phyloP scores from a whole-genome alignment of 2,797 vertebrate species.

The Jordanella pulchra region DNA sequence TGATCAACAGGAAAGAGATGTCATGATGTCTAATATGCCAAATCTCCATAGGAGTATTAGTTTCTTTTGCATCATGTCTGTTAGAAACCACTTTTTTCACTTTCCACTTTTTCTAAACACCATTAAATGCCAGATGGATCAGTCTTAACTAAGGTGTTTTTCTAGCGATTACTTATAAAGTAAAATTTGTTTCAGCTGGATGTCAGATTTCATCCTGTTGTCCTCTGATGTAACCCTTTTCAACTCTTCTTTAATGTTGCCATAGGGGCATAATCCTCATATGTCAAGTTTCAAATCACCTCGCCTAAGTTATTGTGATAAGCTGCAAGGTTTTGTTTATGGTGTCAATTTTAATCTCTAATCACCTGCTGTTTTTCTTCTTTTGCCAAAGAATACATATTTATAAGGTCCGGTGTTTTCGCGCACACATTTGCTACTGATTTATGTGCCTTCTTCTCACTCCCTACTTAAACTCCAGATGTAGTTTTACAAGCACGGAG shows the following conservation, averaged over 20 bases:
- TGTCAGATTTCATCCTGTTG: slow-evolving; percentile 61
- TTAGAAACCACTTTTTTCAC: slow-evolving; percentile 27
- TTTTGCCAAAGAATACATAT: slow-evolving; percentile 66
- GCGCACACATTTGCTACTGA: slow-evolving; percentile 73
- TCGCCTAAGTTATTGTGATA: slow-evolving; percentile 43
- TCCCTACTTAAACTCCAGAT: slow-evolving; percentile 71
- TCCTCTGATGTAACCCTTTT: slow-evolving; percentile 38
- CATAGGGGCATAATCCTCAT: slow-evolving; percentile 23
- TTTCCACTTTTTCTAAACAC: slow-evolving; percentile 42
- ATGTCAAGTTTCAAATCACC: slow-evolving; percentile 44
- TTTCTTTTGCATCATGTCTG: slow-evolving; percentile 9
- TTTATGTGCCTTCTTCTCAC: slow-evolving; percentile 61
- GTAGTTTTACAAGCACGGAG: slow-evolving; percentile 45
- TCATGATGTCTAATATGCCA: background rate
- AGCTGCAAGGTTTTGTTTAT: slow-evolving; percentile 57
- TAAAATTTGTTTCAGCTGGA: slow-evolving; percentile 65
- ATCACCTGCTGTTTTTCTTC: slow-evolving; percentile 59
- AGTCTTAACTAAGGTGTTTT: slow-evolving; percentile 47
- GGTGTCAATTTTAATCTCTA: slow-evolving; percentile 67
- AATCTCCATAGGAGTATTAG: slow-evolving; percentile 4
- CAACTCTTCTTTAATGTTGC: slow-evolving; percentile 35
- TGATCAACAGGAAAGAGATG: background rate
- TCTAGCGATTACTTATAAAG: slow-evolving; percentile 67
- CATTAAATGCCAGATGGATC: slow-evolving; percentile 38
- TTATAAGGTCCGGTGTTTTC: slow-evolving; percentile 69